Percentiles rank a stretch among this genome's conserved stretches.
These are phyloP conservation scores for Thunnus thynnus DNA, from an alignment of 2,113 vertebrate species.

Conservation along the genomic window DNA sequence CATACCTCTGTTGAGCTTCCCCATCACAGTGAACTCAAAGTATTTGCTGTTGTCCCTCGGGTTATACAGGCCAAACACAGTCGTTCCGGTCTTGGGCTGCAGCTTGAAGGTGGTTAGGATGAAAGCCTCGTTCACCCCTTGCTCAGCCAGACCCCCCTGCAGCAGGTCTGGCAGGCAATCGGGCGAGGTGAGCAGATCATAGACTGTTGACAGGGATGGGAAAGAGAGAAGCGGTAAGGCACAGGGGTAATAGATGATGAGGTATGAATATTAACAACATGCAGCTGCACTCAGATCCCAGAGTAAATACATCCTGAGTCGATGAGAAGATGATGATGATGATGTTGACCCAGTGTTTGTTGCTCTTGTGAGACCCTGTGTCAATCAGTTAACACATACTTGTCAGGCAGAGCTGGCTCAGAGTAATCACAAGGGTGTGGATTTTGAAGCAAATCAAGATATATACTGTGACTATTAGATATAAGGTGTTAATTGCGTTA, in stretches of 20 bases:
- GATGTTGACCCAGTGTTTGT: constrained; percentile 56
- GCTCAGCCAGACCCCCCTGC: constrained; percentile 88
- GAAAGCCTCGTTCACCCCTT: constrained; percentile 89
- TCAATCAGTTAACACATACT: constrained; percentile 43
- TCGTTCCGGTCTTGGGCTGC: constrained; percentile 91
- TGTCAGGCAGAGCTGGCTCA: constrained; percentile 30
- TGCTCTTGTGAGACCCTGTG: constrained; percentile 18
- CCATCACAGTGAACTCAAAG: constrained; percentile 96
- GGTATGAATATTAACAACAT: constrained; percentile 66
- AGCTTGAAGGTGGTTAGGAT: constrained; percentile 92
- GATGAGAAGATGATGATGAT: constrained; percentile 42
- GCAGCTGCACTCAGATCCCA: constrained; percentile 19
- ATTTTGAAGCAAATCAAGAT: constrained; percentile 10
- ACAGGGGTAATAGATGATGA: constrained; percentile 51
- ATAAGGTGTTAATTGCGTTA: background rate
- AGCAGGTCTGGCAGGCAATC: constrained; percentile 89
- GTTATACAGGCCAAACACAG: constrained; percentile 92
- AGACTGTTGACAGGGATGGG: constrained; percentile 84
- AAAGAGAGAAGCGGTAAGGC: constrained; percentile 31
- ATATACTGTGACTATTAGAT: background rate
- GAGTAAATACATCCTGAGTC: constrained; percentile 59
- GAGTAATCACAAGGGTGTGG: constrained; percentile 16
- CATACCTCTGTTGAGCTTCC: constrained; percentile 94
- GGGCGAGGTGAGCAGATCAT: constrained; percentile 94
- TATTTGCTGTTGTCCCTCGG: constrained; percentile 93